Evolutionary conservation across 2,113 vertebrate genomes (phyloP).

Genomic region (Damaliscus lunatus): DNA sequence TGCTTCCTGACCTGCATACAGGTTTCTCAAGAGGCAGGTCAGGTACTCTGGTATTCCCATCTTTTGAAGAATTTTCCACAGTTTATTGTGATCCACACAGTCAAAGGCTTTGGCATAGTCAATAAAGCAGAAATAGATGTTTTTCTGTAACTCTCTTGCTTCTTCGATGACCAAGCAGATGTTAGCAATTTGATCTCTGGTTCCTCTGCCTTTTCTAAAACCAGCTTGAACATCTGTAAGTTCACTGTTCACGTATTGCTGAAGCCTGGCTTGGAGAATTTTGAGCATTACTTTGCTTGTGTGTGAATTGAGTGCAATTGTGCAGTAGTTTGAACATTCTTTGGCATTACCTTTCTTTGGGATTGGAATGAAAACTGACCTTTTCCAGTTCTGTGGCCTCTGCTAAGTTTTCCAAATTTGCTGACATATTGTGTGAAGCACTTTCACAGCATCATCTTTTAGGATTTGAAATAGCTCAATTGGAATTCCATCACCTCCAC

Average conservation of each 20-base stretch:
- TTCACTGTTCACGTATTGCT: accelerated
- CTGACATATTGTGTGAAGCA: background rate
- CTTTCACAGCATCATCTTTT: background rate
- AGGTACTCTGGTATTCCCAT: background rate
- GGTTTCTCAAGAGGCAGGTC: background rate
- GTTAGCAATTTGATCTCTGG: background rate
- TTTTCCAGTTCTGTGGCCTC: background rate
- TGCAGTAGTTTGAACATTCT: background rate
- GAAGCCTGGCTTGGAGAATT: background rate
- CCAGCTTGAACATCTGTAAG: background rate
- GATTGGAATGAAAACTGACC: background rate
- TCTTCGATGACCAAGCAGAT: accelerated
- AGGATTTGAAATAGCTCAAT: background rate
- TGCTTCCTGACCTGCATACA: background rate
- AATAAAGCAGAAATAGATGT: background rate
- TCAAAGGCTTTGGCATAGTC: background rate
- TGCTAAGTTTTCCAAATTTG: background rate
- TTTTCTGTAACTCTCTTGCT: background rate
- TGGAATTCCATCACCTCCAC: background rate
- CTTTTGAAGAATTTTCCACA: background rate
- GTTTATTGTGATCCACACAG: background rate
- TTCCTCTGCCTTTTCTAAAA: background rate
- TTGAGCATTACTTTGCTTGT: background rate
- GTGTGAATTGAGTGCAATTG: background rate
- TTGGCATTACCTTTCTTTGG: background rate